phyloP scores from a whole-genome alignment of 2,797 vertebrate species.

The Siniperca undulata region DNA sequence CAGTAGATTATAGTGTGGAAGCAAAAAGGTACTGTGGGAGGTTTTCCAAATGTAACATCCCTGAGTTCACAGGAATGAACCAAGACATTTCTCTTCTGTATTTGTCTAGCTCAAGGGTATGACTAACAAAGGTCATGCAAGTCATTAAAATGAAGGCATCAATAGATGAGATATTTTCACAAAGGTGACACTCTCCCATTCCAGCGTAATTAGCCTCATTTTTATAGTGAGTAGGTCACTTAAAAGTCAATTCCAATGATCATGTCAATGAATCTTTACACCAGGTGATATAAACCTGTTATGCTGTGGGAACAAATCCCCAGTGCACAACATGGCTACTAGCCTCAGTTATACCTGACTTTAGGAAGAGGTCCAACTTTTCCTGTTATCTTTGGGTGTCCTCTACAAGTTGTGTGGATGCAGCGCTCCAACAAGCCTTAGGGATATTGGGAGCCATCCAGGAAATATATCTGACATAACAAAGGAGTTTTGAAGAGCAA shows the following conservation, averaged over 20 bases:
- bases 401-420: slow-evolving; percentile 79
- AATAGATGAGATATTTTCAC: slow-evolving; percentile 79
- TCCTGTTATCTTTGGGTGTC: slow-evolving; percentile 81
- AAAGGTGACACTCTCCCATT: slow-evolving; percentile 75
- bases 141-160: slow-evolving; percentile 79
- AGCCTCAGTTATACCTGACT: slow-evolving; percentile 51
- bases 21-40: slow-evolving; percentile 2
- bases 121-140: slow-evolving; percentile 75
- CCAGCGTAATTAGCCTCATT: slow-evolving; percentile 73
- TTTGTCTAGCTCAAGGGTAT: slow-evolving; percentile 74
- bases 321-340: slow-evolving; percentile 24
- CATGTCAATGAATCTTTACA: slow-evolving; percentile 74
- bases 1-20: background rate
- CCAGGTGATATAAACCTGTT: slow-evolving; percentile 68
- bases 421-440: slow-evolving; percentile 79
- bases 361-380: slow-evolving; percentile 78
- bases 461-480: slow-evolving; percentile 82
- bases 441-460: slow-evolving; percentile 84
- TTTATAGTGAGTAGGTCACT: slow-evolving; percentile 75
- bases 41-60: slow-evolving; percentile 25
- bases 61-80: slow-evolving; percentile 37
- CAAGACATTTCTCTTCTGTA: slow-evolving; percentile 43
- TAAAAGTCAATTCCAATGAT: slow-evolving; percentile 76
- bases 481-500: slow-evolving; percentile 84
- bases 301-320: slow-evolving; percentile 57